A percentile compares a stretch with the other conserved stretches of the same genome.
Evolutionary conservation across 35 echinoderm and acorn worm genomes (phyloP).

Genomic region (Strongylocentrotus purpuratus): DNA sequence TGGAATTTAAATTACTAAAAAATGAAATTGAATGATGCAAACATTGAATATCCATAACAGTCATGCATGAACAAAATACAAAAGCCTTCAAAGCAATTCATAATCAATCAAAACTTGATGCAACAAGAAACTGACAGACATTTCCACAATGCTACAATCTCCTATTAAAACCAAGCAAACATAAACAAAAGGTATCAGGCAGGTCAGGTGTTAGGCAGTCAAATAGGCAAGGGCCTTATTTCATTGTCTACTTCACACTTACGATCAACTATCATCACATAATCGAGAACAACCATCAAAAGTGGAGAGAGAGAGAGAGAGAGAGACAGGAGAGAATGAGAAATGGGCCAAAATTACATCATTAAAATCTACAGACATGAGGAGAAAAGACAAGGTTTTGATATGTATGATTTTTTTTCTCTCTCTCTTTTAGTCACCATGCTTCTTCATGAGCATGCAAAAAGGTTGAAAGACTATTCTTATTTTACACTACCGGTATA

Average conservation of each 20-base stretch:
- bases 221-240: background rate
- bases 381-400: background rate
- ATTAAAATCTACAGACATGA: background rate
- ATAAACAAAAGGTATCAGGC: background rate
- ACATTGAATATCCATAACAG: background rate
- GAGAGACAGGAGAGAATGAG: background rate
- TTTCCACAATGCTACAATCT: background rate
- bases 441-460: background rate
- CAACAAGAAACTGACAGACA: background rate
- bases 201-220: background rate
- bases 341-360: background rate
- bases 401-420: background rate
- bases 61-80: background rate
- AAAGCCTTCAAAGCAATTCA: background rate
- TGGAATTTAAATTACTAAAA: background rate
- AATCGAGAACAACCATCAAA: constrained; percentile 15
- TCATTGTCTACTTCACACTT: background rate
- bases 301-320: background rate
- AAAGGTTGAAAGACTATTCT: background rate
- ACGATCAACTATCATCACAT: background rate
- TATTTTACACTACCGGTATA: background rate
- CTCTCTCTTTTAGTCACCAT: background rate
- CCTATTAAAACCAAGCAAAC: background rate
- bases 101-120: background rate
- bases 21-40: background rate